These are phyloP conservation scores for Pedicia rivosa DNA, from an alignment of 2,888 invertebrate species.

Conservation along the genomic window DNA sequence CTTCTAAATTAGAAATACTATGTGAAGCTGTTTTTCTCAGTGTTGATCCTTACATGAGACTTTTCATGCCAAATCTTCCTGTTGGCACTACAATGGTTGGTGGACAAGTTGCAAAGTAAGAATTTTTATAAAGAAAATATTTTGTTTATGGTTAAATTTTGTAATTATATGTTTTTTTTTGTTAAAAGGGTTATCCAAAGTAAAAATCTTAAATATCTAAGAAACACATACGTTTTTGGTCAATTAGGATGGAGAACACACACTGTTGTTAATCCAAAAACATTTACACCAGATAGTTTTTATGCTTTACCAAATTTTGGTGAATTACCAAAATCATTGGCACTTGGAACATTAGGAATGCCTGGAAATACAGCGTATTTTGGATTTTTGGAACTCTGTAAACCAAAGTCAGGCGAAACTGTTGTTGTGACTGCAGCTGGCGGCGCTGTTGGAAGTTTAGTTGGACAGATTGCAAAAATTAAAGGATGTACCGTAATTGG, in stretches of 20 bases:
- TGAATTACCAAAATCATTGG: conserved; percentile 41
- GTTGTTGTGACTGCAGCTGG: conserved; percentile 54
- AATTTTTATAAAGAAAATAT: too few species aligned
- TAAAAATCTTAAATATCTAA: conserved; percentile 44
- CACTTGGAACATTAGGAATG: conserved; percentile 50
- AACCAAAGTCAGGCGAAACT: conserved; percentile 49
- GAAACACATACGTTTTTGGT: conserved; percentile 44
- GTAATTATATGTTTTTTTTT: too few species aligned
- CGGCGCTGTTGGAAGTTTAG: conserved; percentile 56
- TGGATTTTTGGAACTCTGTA: conserved; percentile 47
- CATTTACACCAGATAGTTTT: background rate
- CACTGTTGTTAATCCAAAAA: conserved; percentile 27
- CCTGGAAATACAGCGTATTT: conserved; percentile 57
- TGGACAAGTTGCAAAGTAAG: conserved; percentile 50
- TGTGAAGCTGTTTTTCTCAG: conserved; percentile 50
- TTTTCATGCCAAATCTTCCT: conserved; percentile 36
- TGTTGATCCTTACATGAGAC: conserved; percentile 57
- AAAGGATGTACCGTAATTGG: conserved; percentile 45
- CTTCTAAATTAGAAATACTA: conserved; percentile 39
- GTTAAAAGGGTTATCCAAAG: conserved; percentile 53
- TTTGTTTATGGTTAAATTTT: too few species aligned
- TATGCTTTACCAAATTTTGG: conserved; percentile 38
- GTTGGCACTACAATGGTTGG: conserved; percentile 49
- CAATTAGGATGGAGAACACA: conserved; percentile 51
- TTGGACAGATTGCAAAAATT: conserved; percentile 49